These are phyloP conservation scores for Vanessa atalanta DNA, from an alignment of 1,140 invertebrate species.

Conservation along the genomic window DNA sequence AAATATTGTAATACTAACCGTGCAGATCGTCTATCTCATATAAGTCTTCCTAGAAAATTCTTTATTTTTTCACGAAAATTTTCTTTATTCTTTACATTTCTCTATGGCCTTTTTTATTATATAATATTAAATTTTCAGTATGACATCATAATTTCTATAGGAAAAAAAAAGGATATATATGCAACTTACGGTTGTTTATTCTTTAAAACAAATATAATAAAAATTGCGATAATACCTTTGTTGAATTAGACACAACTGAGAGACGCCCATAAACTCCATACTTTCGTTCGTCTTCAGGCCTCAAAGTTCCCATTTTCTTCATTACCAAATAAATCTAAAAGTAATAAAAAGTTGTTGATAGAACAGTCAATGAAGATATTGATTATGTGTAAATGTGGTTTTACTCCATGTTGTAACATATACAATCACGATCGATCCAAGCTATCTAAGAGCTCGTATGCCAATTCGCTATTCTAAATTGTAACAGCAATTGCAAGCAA, in stretches of 20 bases:
- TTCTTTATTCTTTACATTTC: too few species aligned
- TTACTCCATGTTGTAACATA: too few species aligned
- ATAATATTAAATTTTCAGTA: neutral
- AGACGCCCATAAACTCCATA: conserved; percentile 79
- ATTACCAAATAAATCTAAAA: conserved; percentile 81
- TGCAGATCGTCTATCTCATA: neutral
- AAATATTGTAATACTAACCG: too few species aligned
- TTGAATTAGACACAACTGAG: conserved; percentile 59
- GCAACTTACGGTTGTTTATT: too few species aligned
- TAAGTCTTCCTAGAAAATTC: neutral
- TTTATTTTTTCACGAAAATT: neutral
- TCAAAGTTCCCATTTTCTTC: conserved; percentile 81
- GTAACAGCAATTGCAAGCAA: too few species aligned
- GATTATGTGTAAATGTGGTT: too few species aligned
- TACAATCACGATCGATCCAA: too few species aligned
- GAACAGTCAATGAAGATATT: too few species aligned
- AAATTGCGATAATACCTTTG: conserved; percentile 51
- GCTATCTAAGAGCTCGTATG: too few species aligned
- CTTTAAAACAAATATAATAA: too few species aligned
- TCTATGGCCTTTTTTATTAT: neutral
- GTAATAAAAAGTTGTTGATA: conserved; percentile 10
- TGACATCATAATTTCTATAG: neutral
- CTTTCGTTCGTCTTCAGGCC: conserved; percentile 81
- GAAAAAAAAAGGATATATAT: neutral
- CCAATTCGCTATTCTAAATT: too few species aligned